These are phyloP conservation scores for Listronotus bonariensis DNA, from an alignment of 1,140 invertebrate species.

Conservation along the genomic window DNA sequence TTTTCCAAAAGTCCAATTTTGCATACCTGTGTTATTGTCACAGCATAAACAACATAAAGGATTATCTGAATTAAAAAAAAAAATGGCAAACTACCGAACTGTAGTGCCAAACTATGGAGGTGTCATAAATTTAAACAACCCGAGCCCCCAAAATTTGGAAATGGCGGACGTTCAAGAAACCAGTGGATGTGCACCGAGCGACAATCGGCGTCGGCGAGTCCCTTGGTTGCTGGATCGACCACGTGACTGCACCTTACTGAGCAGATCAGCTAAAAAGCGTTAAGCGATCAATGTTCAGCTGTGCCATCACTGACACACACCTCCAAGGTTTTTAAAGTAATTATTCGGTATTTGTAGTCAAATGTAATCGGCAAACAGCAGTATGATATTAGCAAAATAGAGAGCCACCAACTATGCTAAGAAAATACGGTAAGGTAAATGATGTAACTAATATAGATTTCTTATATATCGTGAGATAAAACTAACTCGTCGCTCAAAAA, in stretches of 20 bases:
- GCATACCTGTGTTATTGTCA: no score
- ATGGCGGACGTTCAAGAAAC: slow-evolving; percentile 43
- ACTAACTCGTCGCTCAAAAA: no score
- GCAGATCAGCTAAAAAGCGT: slow-evolving; percentile 64
- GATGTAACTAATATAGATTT: no score
- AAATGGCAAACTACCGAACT: slow-evolving; percentile 35
- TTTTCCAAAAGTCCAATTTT: no score
- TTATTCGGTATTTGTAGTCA: slow-evolving; percentile 51
- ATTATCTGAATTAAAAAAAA: slow-evolving; percentile 11
- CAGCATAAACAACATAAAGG: no score
- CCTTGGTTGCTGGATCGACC: slow-evolving; percentile 64
- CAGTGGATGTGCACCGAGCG: slow-evolving; percentile 40
- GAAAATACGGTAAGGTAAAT: no score
- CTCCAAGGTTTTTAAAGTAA: slow-evolving; percentile 54
- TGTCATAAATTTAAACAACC: slow-evolving; percentile 37
- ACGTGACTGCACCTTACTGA: slow-evolving; percentile 60
- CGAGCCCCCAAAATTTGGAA: slow-evolving; percentile 42
- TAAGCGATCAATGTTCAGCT: slow-evolving; percentile 70
- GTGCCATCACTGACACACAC: slow-evolving; percentile 69
- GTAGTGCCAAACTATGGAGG: slow-evolving; percentile 33
- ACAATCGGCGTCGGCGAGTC: slow-evolving; percentile 59
- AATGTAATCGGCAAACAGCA: background rate
- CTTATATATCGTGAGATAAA: no score
- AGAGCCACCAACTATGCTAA: background rate
- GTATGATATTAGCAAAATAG: slow-evolving; percentile 17